Percentiles rank a stretch among this genome's conserved stretches.
Conservation (phyloP, 2,888 invertebrate species). For the Steromphala cineraria region DNA sequence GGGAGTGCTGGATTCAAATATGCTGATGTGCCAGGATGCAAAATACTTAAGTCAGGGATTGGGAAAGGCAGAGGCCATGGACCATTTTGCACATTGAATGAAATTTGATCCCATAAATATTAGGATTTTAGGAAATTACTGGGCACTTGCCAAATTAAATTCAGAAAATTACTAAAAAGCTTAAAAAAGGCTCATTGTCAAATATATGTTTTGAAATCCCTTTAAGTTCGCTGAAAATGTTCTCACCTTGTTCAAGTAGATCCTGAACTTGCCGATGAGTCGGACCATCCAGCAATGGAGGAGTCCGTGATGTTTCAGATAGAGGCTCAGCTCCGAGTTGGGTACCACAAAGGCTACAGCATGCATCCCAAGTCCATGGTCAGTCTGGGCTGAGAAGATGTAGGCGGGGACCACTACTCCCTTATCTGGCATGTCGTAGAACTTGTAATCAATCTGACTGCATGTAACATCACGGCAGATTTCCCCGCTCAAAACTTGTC, state of each 20-base stretch:
- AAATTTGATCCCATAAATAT: too few relatives aligned
- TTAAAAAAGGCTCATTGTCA: too few relatives aligned
- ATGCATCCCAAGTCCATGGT: conserved; percentile 61
- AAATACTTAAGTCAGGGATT: too few relatives aligned
- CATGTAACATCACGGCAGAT: conserved; percentile 68
- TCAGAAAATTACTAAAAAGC: too few relatives aligned
- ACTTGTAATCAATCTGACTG: conserved; percentile 67
- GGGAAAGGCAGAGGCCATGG: too few relatives aligned
- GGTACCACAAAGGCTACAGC: conserved; percentile 67
- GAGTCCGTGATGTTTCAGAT: conserved; percentile 61
- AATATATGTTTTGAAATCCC: too few relatives aligned
- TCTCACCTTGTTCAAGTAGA: conserved; percentile 66
- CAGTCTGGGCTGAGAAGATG: conserved; percentile 67
- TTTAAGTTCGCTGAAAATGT: not conserved
- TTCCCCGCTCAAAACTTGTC: conserved; percentile 70
- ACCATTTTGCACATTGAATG: too few relatives aligned
- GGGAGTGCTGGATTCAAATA: too few relatives aligned
- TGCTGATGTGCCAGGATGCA: too few relatives aligned
- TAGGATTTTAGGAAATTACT: too few relatives aligned
- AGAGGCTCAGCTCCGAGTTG: conserved; percentile 53
- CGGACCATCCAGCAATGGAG: conserved; percentile 62
- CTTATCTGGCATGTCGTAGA: conserved; percentile 66
- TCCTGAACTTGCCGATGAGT: conserved; percentile 63
- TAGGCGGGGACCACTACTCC: conserved; percentile 66
- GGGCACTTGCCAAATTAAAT: too few relatives aligned